Evolutionary conservation across 30 jellyfish, hydroid and myxozoan genomes (phyloP).

Genomic region (Morbakka virulenta): DNA sequence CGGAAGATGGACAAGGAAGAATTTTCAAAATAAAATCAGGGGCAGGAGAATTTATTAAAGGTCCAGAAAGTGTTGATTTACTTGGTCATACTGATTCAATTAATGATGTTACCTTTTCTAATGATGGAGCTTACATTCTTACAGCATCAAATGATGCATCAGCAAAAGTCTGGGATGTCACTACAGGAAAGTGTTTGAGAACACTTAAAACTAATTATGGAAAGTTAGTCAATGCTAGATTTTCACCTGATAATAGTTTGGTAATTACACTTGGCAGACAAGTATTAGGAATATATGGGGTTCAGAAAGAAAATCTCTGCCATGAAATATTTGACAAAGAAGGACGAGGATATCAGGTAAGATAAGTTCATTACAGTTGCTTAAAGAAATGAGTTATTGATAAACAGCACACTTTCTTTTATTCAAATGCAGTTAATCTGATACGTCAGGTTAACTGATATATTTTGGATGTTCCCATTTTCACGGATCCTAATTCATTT

Average conservation of each 20-base stretch:
- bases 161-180: slow-evolving; percentile 64
- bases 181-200: slow-evolving; percentile 45
- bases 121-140: slow-evolving; percentile 45
- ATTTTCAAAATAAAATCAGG: slow-evolving; percentile 60
- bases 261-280: slow-evolving; percentile 46
- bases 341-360: slow-evolving; percentile 69
- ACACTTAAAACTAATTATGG: slow-evolving; percentile 41
- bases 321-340: slow-evolving; percentile 61
- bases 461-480: no score
- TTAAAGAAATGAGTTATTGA: no score
- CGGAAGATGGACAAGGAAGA: slow-evolving; percentile 70
- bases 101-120: slow-evolving; percentile 54
- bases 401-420: no score
- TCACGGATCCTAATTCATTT: no score
- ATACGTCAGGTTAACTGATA: no score
- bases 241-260: slow-evolving; percentile 53
- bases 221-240: slow-evolving; percentile 47
- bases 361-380: no score
- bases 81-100: slow-evolving; percentile 73
- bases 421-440: no score
- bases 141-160: slow-evolving; percentile 78
- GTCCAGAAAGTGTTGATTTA: slow-evolving; percentile 62
- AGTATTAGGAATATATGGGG: slow-evolving; percentile 54
- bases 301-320: slow-evolving; percentile 27
- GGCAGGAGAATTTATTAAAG: slow-evolving; percentile 73